These are phyloP conservation scores for Lamprologus sp. DNA, from an alignment of 2,113 vertebrate species.

Conservation along the genomic window DNA sequence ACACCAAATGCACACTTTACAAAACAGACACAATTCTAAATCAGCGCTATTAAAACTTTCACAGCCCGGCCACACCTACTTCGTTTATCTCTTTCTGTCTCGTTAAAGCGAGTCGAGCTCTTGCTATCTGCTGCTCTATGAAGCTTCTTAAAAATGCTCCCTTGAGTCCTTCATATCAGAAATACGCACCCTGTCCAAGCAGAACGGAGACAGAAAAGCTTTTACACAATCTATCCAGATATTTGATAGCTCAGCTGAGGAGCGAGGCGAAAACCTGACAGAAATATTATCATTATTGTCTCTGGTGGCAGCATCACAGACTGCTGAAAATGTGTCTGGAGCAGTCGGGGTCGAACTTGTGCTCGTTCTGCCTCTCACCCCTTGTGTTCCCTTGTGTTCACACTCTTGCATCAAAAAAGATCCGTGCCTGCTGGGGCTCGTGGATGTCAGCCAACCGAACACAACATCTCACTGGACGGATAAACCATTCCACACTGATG, in stretches of 20 bases:
- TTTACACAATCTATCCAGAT: background rate
- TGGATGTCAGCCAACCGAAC: background rate
- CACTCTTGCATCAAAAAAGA: background rate
- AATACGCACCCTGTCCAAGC: background rate
- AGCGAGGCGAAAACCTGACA: background rate
- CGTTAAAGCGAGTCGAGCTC: background rate
- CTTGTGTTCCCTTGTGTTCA: background rate
- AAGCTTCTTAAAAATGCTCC: conserved; percentile 1
- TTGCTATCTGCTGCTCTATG: background rate
- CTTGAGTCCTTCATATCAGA: conserved; percentile 3
- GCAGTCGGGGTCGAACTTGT: background rate
- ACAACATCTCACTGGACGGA: background rate
- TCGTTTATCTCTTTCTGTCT: conserved; percentile 22
- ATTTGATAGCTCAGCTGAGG: background rate
- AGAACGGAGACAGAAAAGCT: background rate
- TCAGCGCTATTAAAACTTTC: conserved; percentile 21
- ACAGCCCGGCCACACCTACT: conserved; percentile 8
- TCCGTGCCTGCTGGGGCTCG: background rate
- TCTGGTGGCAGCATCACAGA: background rate
- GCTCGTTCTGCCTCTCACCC: background rate
- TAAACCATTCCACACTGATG: background rate
- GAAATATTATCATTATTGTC: background rate
- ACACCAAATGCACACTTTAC: background rate
- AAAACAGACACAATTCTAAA: conserved; percentile 7
- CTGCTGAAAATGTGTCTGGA: background rate